Evolutionary conservation across 2,888 invertebrate species (phyloP), one percentile per base, ranked within the genome.

Genomic region (Amblyteles armatorius): DNA sequence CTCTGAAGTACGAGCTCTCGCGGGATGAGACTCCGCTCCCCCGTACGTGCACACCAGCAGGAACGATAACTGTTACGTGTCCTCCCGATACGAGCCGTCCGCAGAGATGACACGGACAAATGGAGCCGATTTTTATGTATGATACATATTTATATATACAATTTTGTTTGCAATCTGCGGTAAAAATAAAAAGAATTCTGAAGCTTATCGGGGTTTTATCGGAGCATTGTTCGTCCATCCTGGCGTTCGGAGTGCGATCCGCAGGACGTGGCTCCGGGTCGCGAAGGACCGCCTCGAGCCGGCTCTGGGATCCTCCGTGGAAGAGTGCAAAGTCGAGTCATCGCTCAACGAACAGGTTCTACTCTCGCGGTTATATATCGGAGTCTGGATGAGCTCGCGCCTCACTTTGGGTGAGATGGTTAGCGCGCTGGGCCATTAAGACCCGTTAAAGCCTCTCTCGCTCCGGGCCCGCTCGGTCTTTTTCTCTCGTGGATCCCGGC

Each of bases 1-100:
- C 92, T 91, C 89, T 90, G 92, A 92, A 92, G 83, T 60, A 79
- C 76, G 76, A 84, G 82, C 78, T 77, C 73, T 80, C 36, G 63
- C 36, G 19, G 36, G 67, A 40, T 74, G 63, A 87, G 79, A 84
- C 57, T 85, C 79, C 80, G 78, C 76, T 77, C 36, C 26, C 44
- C 65, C 55, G 22, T 63, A 74, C 71, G 68, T 67, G 65, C n/a
- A 79, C 7, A 33, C 16, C 63, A 0, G 63, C 13, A 7, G 33
- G n/a, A 63, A 67, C 22, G 55, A 57, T 22, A 55, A 29, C 50
- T 29, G 50, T 69, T 48, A 16, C 44, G 44, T 48, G 16, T 48
- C 44, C 44, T 48, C 36, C 40, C 19, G 29, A 36, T 52, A 69
- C 19, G 69, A 69, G 29, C 16, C 44, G 44, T 48, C 9, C 5